phyloP scores from a whole-genome alignment of 2,797 vertebrate genomes.

The Aeoliscus strigatus region DNA sequence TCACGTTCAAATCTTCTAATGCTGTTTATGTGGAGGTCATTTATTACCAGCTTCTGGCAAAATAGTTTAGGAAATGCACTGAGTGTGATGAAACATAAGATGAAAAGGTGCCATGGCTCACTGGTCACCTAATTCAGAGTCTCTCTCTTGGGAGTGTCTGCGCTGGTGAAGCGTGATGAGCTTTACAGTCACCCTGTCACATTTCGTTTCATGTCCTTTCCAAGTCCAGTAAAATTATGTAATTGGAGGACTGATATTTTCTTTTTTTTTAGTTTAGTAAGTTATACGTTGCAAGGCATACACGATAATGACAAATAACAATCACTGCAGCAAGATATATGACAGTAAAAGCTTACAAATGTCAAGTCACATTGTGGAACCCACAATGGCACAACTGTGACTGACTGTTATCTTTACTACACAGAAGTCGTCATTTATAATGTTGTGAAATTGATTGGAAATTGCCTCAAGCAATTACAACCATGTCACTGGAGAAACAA shows the following conservation, averaged over 20 bases:
- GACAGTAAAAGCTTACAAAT: constrained; percentile 16
- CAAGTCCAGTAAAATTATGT: constrained; percentile 3
- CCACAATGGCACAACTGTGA: neutral
- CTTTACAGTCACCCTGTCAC: constrained; percentile 14
- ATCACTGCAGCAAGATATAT: constrained; percentile 8
- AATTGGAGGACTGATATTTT: constrained; percentile 4
- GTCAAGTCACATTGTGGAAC: constrained; percentile 11
- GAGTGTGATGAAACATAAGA: neutral
- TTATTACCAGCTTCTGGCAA: neutral
- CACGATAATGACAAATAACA: no score
- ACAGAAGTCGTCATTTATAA: no score
- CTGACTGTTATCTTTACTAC: constrained; percentile 8
- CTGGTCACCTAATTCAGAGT: constrained; percentile 12
- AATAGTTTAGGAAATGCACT: constrained; percentile 11
- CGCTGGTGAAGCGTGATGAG: constrained; percentile 22
- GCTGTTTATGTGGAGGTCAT: no score
- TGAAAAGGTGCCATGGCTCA: constrained; percentile 12
- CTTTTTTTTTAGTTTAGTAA: no score
- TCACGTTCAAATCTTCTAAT: no score
- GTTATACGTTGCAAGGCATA: no score
- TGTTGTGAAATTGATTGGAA: no score
- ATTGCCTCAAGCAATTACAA: no score
- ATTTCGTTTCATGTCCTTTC: constrained; percentile 11
- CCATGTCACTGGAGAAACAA: no score
- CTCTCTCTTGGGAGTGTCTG: constrained; percentile 7